A percentile compares a stretch with the other conserved stretches of the same genome.
Conservation (phyloP, 2,888 invertebrate species). For the Drosophila histrio region DNA sequence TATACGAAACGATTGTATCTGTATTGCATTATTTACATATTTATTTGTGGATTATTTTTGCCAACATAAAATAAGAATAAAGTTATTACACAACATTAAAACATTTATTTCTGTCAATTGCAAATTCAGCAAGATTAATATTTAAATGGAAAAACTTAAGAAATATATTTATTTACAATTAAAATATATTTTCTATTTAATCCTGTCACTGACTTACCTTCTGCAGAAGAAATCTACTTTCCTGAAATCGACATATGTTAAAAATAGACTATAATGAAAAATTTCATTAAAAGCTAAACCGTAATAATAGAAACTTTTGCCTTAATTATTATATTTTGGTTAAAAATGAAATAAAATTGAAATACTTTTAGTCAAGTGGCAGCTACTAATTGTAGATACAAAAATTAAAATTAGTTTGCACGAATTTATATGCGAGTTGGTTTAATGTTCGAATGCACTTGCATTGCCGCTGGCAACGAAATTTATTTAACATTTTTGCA, state of each 20-base stretch:
- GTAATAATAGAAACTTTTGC: not conserved
- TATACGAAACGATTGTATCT: slow-evolving; percentile 9
- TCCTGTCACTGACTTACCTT: not conserved
- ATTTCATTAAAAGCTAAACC: not conserved
- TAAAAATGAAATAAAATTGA: slow-evolving; percentile 27
- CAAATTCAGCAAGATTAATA: not conserved
- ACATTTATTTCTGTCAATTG: not conserved
- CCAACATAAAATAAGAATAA: not conserved
- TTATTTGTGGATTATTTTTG: not conserved
- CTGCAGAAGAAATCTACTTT: not conserved
- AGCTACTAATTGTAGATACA: slow-evolving; percentile 41
- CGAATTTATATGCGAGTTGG: slow-evolving; percentile 21
- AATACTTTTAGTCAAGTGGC: slow-evolving; percentile 36
- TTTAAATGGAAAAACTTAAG: too few species aligned
- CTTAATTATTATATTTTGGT: not conserved
- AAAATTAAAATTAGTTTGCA: slow-evolving; percentile 58
- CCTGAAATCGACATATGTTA: not conserved
- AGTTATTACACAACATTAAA: not conserved
- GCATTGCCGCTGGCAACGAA: slow-evolving; percentile 48
- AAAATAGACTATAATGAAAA: not conserved
- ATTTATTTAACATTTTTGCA: slow-evolving; percentile 55
- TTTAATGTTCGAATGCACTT: slow-evolving; percentile 35
- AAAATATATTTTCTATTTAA: slow-evolving; percentile 4
- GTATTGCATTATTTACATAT: slow-evolving; percentile 17
- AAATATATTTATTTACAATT: not conserved